These are phyloP conservation scores for Tridacna gigas DNA, from an alignment of 2,888 invertebrate genomes.

Conservation along the genomic window DNA sequence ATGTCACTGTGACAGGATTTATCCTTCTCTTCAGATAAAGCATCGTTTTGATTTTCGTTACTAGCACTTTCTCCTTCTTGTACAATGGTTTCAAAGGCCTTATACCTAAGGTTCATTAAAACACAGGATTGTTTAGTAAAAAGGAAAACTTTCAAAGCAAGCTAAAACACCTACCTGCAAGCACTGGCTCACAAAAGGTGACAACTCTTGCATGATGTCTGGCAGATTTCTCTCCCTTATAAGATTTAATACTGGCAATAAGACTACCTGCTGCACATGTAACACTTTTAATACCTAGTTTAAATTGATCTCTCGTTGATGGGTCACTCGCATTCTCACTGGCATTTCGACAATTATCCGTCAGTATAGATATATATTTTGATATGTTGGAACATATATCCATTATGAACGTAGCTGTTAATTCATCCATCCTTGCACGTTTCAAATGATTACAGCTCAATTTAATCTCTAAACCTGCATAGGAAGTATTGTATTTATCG, in stretches of 20 bases:
- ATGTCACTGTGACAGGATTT: too few relatives aligned
- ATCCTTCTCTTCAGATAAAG: too few relatives aligned
- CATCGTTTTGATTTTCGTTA: too few relatives aligned
- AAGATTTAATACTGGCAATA: constrained; percentile 80
- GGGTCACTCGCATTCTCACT: constrained; percentile 74
- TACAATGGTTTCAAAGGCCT: too few relatives aligned
- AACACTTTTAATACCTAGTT: constrained; percentile 81
- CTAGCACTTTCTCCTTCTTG: too few relatives aligned
- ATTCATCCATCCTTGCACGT: constrained; percentile 75
- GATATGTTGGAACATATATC: constrained; percentile 80
- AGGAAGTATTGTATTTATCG: constrained; percentile 80
- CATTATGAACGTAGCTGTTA: constrained; percentile 78
- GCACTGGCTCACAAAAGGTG: constrained; percentile 82
- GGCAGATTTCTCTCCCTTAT: constrained; percentile 75
- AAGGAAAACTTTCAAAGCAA: background rate
- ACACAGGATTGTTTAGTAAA: too few relatives aligned
- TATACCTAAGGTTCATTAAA: too few relatives aligned
- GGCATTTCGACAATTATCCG: constrained; percentile 79
- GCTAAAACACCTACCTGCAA: constrained; percentile 62
- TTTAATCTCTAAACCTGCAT: constrained; percentile 81
- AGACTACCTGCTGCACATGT: constrained; percentile 81
- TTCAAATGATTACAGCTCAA: constrained; percentile 78
- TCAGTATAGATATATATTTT: constrained; percentile 77
- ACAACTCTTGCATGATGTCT: constrained; percentile 76
- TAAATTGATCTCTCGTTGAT: constrained; percentile 80